These are phyloP conservation scores for Clarias pachynema DNA, from an alignment of 2,797 vertebrate species.

Conservation along the genomic window DNA sequence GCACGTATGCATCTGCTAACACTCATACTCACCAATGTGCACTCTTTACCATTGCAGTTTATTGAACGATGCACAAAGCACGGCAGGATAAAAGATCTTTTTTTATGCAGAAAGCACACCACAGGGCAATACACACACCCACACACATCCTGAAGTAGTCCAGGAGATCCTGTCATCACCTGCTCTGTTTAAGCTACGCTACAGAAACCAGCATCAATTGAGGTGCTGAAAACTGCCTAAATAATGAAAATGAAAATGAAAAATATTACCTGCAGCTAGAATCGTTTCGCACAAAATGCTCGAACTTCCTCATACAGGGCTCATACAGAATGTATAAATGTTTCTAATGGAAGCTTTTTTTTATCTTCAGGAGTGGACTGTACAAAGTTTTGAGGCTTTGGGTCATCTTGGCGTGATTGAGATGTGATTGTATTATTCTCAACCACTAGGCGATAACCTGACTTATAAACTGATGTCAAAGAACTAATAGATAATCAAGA, in stretches of 20 bases:
- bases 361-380: background rate
- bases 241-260: background rate
- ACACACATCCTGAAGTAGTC: slow-evolving; percentile 22
- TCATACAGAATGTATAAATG: background rate
- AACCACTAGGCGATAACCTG: background rate
- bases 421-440: background rate
- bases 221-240: background rate
- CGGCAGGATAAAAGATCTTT: slow-evolving; percentile 14
- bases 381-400: background rate
- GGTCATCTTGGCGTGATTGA: background rate
- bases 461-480: background rate
- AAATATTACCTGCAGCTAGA: background rate
- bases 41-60: slow-evolving; percentile 65
- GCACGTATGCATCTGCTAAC: slow-evolving; percentile 54
- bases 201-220: slow-evolving; percentile 6
- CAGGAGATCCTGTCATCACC: slow-evolving; percentile 1
- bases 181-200: background rate
- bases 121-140: slow-evolving; percentile 53
- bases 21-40: slow-evolving; percentile 61
- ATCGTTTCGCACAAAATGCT: background rate
- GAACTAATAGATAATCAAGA: background rate
- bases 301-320: background rate
- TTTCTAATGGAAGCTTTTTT: background rate
- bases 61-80: slow-evolving; percentile 67
- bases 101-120: background rate